These are phyloP conservation scores for Cataglyphis altisquamis DNA, from an alignment of 2,888 invertebrate genomes.

Conservation along the genomic window DNA sequence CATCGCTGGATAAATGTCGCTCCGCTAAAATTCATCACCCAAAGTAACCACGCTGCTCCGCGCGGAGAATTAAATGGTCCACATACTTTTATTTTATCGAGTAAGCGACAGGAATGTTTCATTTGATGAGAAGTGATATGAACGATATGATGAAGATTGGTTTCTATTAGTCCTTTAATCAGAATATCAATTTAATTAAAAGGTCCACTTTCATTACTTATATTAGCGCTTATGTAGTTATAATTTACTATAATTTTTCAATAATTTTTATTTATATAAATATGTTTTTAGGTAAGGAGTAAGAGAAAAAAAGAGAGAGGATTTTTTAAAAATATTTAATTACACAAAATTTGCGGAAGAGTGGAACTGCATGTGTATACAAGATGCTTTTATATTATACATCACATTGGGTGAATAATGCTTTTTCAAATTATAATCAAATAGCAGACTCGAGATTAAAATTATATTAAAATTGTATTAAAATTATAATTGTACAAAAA, in stretches of 20 bases:
- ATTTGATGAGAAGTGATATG: constrained; percentile 3
- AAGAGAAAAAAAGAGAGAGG: background rate
- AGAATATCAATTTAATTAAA: constrained; percentile 19
- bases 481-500: constrained; percentile 14
- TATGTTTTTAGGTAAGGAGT: background rate
- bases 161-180: background rate
- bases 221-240: background rate
- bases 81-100: background rate
- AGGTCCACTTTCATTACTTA: background rate
- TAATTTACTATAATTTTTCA: background rate
- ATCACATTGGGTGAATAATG: background rate
- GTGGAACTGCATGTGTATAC: background rate
- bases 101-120: constrained; percentile 7
- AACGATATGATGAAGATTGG: background rate
- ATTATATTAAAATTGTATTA: background rate
- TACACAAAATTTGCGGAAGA: background rate
- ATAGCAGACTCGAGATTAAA: background rate
- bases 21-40: background rate
- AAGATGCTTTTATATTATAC: constrained; percentile 9
- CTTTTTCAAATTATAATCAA: constrained; percentile 6
- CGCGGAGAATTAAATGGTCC: constrained; percentile 27
- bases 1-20: constrained; percentile 5
- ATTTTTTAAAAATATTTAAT: constrained; percentile 31
- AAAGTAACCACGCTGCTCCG: background rate
- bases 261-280: constrained; percentile 15